Evolutionary conservation across 2,888 invertebrate species (phyloP).

Genomic region (Thysanoteuthis rhombus): DNA sequence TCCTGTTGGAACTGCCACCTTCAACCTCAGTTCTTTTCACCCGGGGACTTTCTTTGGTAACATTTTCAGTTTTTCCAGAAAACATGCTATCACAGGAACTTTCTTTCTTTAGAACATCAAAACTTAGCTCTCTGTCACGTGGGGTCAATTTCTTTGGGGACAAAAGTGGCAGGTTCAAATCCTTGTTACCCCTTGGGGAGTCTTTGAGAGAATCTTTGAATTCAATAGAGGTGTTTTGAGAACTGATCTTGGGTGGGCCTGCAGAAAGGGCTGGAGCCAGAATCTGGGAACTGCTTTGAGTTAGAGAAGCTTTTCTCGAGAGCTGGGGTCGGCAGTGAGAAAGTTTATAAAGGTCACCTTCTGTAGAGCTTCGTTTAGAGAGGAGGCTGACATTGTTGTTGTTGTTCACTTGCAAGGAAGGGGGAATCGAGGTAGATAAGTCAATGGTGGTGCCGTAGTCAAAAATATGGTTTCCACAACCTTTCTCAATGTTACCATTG

Average conservation of each 20-base stretch:
- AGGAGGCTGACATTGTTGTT: not conserved
- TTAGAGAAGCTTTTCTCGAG: not conserved
- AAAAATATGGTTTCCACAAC: conserved; percentile 68
- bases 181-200: not conserved
- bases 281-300: not conserved
- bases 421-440: conserved; percentile 32
- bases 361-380: not conserved
- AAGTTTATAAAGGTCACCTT: conserved; percentile 17
- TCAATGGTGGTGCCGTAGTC: conserved; percentile 62
- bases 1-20: not conserved
- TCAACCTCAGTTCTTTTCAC: not conserved
- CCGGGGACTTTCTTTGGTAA: not conserved
- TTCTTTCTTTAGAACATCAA: not conserved
- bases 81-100: not conserved
- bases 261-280: not conserved
- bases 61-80: not conserved
- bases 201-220: not conserved
- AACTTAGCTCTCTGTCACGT: not conserved
- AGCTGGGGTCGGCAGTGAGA: not conserved
- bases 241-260: not conserved
- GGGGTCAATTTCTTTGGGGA: not conserved
- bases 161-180: not conserved
- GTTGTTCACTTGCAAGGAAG: not conserved
- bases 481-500: conserved; percentile 64
- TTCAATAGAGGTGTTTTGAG: not conserved